Evolutionary conservation across 2,888 invertebrate species (phyloP).

Genomic region (Thymelicus lineola): DNA sequence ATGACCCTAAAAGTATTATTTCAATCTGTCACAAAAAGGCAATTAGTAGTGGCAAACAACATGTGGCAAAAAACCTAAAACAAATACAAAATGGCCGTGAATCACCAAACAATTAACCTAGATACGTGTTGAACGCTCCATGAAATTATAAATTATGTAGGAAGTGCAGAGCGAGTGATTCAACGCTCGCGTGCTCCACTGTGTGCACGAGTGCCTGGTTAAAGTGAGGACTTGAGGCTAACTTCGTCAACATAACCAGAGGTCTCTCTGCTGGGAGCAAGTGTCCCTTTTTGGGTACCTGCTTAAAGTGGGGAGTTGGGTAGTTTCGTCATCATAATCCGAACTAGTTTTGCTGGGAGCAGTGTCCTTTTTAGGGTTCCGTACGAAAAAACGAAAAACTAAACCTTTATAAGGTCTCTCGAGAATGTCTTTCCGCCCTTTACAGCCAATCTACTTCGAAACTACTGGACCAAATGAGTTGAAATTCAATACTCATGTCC

Average conservation of each 20-base stretch:
- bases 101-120: conserved; percentile 70
- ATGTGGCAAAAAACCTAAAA: conserved; percentile 30
- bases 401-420: too few relatives aligned
- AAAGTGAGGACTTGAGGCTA: conserved; percentile 33
- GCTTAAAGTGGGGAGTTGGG: too few relatives aligned
- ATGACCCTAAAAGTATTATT: neutral
- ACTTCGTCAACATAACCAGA: neutral
- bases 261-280: too few relatives aligned
- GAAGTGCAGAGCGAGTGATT: conserved; percentile 64
- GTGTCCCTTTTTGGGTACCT: too few relatives aligned
- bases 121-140: conserved; percentile 61
- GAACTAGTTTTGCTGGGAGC: too few relatives aligned
- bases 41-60: conserved; percentile 5
- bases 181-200: conserved; percentile 60
- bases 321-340: too few relatives aligned
- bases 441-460: too few relatives aligned
- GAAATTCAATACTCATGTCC: too few relatives aligned
- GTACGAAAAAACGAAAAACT: too few relatives aligned
- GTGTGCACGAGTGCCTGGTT: conserved; percentile 26
- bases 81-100: conserved; percentile 49
- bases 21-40: conserved; percentile 1
- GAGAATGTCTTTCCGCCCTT: too few relatives aligned
- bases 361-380: too few relatives aligned
- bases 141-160: conserved; percentile 79
- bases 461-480: too few relatives aligned